Percentiles rank a stretch among this genome's conserved stretches.
Evolutionary conservation across 2,113 vertebrate species (phyloP).

Genomic region (Procavia capensis): DNA sequence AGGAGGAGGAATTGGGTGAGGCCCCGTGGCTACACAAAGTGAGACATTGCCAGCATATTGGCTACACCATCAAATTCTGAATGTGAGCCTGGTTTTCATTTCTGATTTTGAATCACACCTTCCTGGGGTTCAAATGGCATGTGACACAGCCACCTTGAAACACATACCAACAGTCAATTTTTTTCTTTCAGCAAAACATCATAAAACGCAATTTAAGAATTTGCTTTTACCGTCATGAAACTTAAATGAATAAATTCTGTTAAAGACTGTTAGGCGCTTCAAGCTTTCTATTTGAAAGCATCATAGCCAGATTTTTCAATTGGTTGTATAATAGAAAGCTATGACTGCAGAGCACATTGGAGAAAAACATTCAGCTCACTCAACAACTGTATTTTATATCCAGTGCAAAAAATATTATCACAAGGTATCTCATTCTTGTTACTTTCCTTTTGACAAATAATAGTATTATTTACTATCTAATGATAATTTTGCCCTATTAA

Average conservation of each 20-base stretch:
- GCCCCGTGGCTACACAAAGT: not conserved
- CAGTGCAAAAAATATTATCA: not conserved
- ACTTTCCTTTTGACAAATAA: slow-evolving; percentile 25
- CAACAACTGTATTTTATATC: not conserved
- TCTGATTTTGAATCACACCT: not conserved
- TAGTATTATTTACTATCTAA: not conserved
- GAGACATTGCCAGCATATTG: not conserved
- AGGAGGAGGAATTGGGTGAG: not conserved
- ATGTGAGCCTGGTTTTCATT: slow-evolving; percentile 27
- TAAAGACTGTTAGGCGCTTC: not conserved
- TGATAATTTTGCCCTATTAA: not conserved
- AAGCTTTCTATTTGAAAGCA: not conserved
- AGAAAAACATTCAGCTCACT: not conserved
- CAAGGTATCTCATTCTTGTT: not conserved
- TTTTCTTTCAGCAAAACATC: not conserved
- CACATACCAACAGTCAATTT: not conserved
- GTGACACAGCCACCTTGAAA: not conserved
- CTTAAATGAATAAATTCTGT: not conserved
- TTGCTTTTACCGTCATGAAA: not conserved
- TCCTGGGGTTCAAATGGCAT: not conserved
- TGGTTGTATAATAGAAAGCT: not conserved
- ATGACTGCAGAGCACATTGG: not conserved
- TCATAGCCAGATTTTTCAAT: not conserved
- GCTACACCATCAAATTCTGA: not conserved
- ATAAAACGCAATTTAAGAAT: not conserved